Evolutionary conservation across 2,113 vertebrate genomes (phyloP), one percentile per base, ranked within the genome.

Genomic region (Pterocles burchelli): DNA sequence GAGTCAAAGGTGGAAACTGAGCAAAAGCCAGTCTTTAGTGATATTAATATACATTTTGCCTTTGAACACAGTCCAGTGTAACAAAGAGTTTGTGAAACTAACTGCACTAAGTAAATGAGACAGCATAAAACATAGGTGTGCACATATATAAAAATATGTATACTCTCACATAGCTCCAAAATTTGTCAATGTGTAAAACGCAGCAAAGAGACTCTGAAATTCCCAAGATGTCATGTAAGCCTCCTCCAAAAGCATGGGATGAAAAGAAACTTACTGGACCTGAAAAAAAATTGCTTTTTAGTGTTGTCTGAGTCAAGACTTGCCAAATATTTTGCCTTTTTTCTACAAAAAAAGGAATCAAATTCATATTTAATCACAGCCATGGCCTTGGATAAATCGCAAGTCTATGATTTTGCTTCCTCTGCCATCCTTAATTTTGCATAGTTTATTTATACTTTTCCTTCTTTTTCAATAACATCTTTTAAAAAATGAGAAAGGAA

Each of bases 111-210:
- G 28, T 26, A n/a, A 65, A 31, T 36, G 43, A 52, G 16, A 29
- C 1, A 0, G 29, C 18, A 58, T 48, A 33, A 70, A 90, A 57
- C 0, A 0, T 46, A 18, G 1, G 2, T 6, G 17, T 31, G 46
- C 20, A 21, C 6, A 0, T 22, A 9, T 22, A 16, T n/a, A 31
- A 59, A 75, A 80, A 9, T 22, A 49, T 2, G 2, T 36, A 49
- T 19, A 19, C 13, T 18, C 22, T 55, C 41, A 28, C 19, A 24
- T 7, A 14, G n/a, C 17, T 88, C 41, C 55, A 80, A 80, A 51
- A 66, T 16, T 17, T 25, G 34, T 49, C 41, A 55, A 3, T 2
- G 18, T 38, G n/a, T 11, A 49, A 93, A 68, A 16, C 16, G 73
- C 26, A 72, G 36, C 49, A 84, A 62, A 46, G 25, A 17, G 13